phyloP scores from a whole-genome alignment of 2,113 vertebrate species.

The Gallinago paraguaiae region DNA sequence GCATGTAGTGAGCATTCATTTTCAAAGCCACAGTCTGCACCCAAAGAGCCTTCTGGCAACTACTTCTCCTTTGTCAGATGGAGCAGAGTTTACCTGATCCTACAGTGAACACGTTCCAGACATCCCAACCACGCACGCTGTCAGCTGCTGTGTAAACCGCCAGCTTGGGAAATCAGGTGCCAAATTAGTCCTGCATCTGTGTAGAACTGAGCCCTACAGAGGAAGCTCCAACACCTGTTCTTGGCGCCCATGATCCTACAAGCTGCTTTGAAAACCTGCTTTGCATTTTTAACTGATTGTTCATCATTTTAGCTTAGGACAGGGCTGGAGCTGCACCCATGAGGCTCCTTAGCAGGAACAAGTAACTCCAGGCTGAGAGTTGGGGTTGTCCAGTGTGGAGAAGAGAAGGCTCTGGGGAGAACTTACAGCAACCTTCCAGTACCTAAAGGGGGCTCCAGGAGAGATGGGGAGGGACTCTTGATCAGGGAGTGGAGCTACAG shows the following conservation, averaged over 20 bases:
- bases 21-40: neutral
- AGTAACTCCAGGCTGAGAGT: neutral
- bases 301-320: neutral
- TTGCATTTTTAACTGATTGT: conserved; percentile 36
- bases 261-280: conserved; percentile 18
- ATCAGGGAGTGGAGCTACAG: no score
- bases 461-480: no score
- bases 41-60: conserved; percentile 13
- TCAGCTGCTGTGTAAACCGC: conserved; percentile 28
- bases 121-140: neutral
- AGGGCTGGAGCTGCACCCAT: neutral
- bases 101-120: neutral
- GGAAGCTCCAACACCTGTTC: conserved; percentile 46
- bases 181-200: conserved; percentile 53
- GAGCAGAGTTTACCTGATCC: conserved; percentile 18
- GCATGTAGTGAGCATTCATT: neutral
- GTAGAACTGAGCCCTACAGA: neutral
- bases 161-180: conserved; percentile 35
- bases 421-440: no score
- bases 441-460: no score
- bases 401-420: no score
- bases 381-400: no score
- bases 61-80: neutral
- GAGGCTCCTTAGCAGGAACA: neutral
- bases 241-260: neutral